Percentiles rank a stretch among this genome's conserved stretches.
phyloP scores from a whole-genome alignment of 2,888 invertebrate genomes.

The Chloroclystis v-ata region DNA sequence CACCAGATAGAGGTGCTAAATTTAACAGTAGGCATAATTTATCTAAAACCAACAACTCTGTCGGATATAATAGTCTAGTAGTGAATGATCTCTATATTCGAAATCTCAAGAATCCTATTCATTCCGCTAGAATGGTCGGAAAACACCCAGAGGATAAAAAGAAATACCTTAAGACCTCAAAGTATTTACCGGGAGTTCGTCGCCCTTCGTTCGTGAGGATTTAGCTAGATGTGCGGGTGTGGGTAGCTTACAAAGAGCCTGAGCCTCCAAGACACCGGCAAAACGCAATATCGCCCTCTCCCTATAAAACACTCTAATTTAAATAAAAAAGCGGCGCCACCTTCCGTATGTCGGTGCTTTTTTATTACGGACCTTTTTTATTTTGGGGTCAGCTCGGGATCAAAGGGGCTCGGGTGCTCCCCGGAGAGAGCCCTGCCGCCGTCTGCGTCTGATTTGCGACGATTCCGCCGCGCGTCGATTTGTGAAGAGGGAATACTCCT shows the following conservation, averaged over 20 bases:
- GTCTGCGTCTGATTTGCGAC: conserved; percentile 72
- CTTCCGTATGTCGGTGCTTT: conserved; percentile 77
- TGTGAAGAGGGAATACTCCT: conserved; percentile 74
- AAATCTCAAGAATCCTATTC: conserved; percentile 33
- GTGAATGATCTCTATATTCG: conserved; percentile 34
- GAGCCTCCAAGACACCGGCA: conserved; percentile 68
- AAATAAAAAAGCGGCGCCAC: conserved; percentile 79
- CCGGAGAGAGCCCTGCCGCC: conserved; percentile 52
- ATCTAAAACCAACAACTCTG: conserved; percentile 20
- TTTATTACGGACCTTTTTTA: conserved; percentile 78
- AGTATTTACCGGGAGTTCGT: conserved; percentile 56
- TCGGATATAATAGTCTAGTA: conserved; percentile 19
- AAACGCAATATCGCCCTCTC: conserved; percentile 76
- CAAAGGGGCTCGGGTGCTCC: conserved; percentile 75
- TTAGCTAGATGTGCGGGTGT: conserved; percentile 54
- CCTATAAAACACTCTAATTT: conserved; percentile 79
- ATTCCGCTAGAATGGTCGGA: conserved; percentile 38
- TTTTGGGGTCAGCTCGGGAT: conserved; percentile 78
- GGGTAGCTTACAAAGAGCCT: conserved; percentile 57
- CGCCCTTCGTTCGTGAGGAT: conserved; percentile 47
- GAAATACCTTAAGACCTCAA: conserved; percentile 48
- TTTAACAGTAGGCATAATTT: conserved; percentile 15
- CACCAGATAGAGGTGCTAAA: conserved; percentile 31
- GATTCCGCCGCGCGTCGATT: conserved; percentile 70
- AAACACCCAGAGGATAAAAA: conserved; percentile 44